Evolutionary conservation across 2,113 vertebrate genomes (phyloP), one percentile per base, ranked within the genome.

Genomic region (Corvus moneduloides): DNA sequence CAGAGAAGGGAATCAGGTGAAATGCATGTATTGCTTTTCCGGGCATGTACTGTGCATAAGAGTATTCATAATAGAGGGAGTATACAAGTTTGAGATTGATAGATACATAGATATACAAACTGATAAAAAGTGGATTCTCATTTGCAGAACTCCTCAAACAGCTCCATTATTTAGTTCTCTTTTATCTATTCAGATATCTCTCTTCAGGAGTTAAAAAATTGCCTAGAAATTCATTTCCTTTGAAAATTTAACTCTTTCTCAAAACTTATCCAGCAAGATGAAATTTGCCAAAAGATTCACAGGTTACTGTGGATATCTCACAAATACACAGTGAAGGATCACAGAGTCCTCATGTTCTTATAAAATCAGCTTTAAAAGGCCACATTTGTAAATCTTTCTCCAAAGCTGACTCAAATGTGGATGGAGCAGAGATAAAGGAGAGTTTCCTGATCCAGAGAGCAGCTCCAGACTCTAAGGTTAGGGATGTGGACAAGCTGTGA

Each of bases 71-170:
- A 86, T 66, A 93, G 90, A 83, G 79, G 49, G 43, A 86, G 72
- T 86, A 54, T 30, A 88, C 63, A 88, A 77, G 68, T 49, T 69
- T 69, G 33, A 16, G 72, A 90, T 87, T 67, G 43, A 66, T 30
- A 90, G 66, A 96, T 94, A 64, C 58, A 92, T 76, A 96, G 88
- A 92, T 96, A 86, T 14, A 95, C 37, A 73, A 68, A 71, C 23
- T 84, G 95, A 92, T 94, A 96, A 90, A 88, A 91, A 67, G 55
- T 58, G 21, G 26, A 63, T 96, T 90, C 61, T 59, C 59, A n/a
- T 88, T 90, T 88, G 63, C 86, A 89, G 75, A 90, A 43, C 51
- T 87, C 39, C 66, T 91, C 43, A 80, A 33, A 88, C 54, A 54
- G 35, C 4, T 69, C 18, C 32, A 69, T 62, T 84, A 74, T 66